These are phyloP conservation scores for Cladopsammia gracilis DNA, from an alignment of 64 coral and sea anemone genomes.

Conservation along the genomic window DNA sequence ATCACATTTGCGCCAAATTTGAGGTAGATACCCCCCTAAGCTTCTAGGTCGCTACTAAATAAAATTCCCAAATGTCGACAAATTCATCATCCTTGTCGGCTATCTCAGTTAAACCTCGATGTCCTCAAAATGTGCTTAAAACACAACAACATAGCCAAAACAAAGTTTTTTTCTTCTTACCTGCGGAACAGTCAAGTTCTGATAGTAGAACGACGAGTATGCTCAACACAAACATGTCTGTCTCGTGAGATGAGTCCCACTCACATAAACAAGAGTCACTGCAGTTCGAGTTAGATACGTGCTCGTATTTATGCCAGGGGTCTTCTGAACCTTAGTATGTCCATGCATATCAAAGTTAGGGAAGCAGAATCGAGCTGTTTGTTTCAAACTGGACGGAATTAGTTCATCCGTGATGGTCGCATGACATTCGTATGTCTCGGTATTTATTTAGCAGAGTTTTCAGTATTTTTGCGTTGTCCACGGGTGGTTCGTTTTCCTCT, in stretches of 20 bases:
- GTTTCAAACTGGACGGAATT: neutral
- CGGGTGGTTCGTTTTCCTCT: neutral
- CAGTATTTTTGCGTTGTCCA: neutral
- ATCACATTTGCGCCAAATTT: too few relatives aligned
- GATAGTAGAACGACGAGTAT: neutral
- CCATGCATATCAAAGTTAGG: neutral
- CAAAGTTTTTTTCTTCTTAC: neutral
- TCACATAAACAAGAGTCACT: neutral
- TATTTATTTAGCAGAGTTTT: neutral
- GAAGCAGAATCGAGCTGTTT: neutral
- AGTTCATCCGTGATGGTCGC: neutral
- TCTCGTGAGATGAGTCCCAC: neutral
- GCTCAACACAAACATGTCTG: slow-evolving; percentile 1
- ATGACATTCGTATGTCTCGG: neutral
- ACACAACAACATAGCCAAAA: neutral
- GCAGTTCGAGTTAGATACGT: neutral
- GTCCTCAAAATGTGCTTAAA: too few relatives aligned
- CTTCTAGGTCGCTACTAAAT: too few relatives aligned
- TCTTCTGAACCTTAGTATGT: neutral
- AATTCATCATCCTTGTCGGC: neutral
- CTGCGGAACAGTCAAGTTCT: neutral
- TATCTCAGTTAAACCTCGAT: too few relatives aligned
- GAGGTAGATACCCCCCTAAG: too few relatives aligned
- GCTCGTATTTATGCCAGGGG: neutral
- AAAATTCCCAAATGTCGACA: too few relatives aligned